Evolutionary conservation across 2,797 vertebrate species (phyloP), one percentile per base, ranked within the genome.

Genomic region (Rhinichthys osculus): DNA sequence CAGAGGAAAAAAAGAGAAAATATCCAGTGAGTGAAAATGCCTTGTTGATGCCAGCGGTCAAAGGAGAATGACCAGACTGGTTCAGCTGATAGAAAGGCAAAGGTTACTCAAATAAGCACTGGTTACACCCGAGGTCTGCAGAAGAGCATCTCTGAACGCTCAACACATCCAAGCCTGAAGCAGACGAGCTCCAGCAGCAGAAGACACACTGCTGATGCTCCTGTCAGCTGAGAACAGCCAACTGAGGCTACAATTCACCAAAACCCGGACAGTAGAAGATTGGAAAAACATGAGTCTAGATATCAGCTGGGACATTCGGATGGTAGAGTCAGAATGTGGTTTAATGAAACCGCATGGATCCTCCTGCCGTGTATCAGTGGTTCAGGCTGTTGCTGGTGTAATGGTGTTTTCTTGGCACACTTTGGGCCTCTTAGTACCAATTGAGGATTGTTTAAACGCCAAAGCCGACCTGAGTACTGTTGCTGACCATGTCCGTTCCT

Each of bases 21-120:
- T 33, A 33, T 33, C n/a, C n/a, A 33, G 2, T 33, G 33, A 33
- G 33, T 33, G 33, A 33, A 33, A 33, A 33, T 33, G 33, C 33
- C 33, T 33, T 33, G 33, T 33, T 33, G 33, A 33, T 33, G 33
- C 33, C 33, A 33, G 33, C 33, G 44, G 44, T 87, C 89, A 83
- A 82, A 67, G 40, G 59, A 83, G 73, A 88, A 88, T 88, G 78
- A 35, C 47, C 78, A 72, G 77, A 88, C 66, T 42, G 72, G 54
- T 82, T 88, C 54, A 27, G 57, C n/a, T 13, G n/a, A 62, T 62
- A 62, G 9, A n/a, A 62, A 5, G 10, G 23, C 23, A 62, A 62
- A n/a, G 2, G 4, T 13, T 13, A 62, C 57, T 27, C 10, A 62
- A 2, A 5, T 13, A 57, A 23, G 19, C 52, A 57, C 50, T 6